Percentiles rank a stretch among this genome's conserved stretches.
Evolutionary conservation across 2,888 invertebrate genomes (phyloP).

Genomic region (Labia minor): DNA sequence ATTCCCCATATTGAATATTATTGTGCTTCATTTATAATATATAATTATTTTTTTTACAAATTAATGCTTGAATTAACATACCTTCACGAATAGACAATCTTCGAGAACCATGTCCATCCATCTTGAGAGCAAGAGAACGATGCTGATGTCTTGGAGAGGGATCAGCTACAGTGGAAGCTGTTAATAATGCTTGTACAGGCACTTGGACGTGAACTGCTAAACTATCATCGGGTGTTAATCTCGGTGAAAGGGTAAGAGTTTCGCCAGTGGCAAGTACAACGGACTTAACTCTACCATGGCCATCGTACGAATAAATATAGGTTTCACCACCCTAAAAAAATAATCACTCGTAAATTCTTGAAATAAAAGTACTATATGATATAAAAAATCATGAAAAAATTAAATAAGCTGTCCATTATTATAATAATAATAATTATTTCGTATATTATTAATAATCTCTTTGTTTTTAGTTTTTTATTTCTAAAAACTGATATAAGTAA

Average conservation of each 20-base stretch:
- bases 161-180: conserved; percentile 15
- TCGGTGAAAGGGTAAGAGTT: conserved; percentile 66
- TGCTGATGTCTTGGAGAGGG: conserved; percentile 19
- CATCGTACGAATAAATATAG: conserved; percentile 83
- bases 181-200: conserved; percentile 28
- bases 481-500: too few species aligned
- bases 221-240: conserved; percentile 64
- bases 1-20: background rate
- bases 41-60: too few species aligned
- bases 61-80: too few species aligned
- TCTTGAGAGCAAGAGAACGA: conserved; percentile 23
- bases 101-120: conserved; percentile 25
- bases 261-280: conserved; percentile 87
- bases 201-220: conserved; percentile 60
- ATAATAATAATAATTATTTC: too few species aligned
- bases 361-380: background rate
- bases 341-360: conserved; percentile 18
- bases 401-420: too few species aligned
- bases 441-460: too few species aligned
- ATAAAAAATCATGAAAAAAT: background rate
- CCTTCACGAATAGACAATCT: conserved; percentile 53
- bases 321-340: conserved; percentile 64
- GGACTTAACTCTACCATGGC: conserved; percentile 73
- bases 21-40: background rate
- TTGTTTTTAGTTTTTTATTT: too few species aligned